phyloP scores from a whole-genome alignment of 2,113 vertebrate species.

The Picathartes gymnocephalus region DNA sequence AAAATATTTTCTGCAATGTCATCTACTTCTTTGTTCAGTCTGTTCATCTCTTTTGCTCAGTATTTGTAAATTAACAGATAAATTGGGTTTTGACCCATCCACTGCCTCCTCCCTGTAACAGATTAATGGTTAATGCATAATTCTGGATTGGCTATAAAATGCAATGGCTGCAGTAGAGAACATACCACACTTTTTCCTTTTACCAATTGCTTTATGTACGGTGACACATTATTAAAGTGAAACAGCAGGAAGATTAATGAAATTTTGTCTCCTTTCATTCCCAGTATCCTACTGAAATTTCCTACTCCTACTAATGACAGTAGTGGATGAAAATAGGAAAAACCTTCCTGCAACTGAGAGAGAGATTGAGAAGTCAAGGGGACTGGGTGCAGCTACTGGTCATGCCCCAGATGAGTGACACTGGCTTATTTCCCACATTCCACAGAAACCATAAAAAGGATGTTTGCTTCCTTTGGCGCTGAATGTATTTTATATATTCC shows the following conservation, averaged over 20 bases:
- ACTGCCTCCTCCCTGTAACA: not conserved
- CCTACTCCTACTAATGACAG: not conserved
- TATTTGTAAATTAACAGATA: not conserved
- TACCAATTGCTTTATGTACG: not conserved
- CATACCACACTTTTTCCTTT: not conserved
- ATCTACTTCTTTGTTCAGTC: not conserved
- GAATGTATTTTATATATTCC: not conserved
- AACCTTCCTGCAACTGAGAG: not conserved
- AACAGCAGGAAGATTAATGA: not conserved
- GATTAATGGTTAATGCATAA: not conserved
- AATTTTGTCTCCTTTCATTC: not conserved
- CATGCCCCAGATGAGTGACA: not conserved
- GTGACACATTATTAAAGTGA: not conserved
- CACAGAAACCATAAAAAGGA: not conserved
- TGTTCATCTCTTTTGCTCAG: not conserved
- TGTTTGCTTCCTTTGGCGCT: not conserved
- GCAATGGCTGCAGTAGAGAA: not conserved
- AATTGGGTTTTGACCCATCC: not conserved
- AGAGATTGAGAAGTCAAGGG: not conserved
- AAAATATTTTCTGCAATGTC: not conserved
- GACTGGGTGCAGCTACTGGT: not conserved
- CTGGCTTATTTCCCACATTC: not conserved
- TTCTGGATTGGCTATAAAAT: not conserved
- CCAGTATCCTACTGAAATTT: not conserved
- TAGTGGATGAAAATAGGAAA: not conserved